Base-by-base conservation (phyloP, 2,888 invertebrate species). In the Erpobdella octoculata region DNA sequence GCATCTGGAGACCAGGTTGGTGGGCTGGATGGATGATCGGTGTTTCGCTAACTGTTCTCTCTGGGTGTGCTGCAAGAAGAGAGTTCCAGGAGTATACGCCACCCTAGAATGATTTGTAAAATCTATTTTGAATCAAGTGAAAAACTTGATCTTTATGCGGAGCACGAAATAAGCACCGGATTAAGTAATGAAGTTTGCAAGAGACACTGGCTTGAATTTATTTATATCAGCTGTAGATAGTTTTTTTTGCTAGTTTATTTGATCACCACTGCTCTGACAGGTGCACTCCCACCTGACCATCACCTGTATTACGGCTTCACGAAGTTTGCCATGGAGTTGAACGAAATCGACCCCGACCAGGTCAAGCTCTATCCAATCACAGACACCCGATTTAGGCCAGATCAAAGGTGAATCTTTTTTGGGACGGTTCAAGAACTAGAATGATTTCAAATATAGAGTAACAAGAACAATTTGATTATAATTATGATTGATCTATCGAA, bases 221-320 rank as follows among this genome's bases (percentile, higher is more conserved):
- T 5, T 53, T n/a, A 18, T 53, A 25, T 5, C 5, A n/a, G 21
- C 18, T 46, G 46, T 46, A n/a, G 46, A n/a, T 46, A 5, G 46
- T 46, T 46, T 3, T 46, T 46, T 18, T 46, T 41, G 9, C 18
- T 41, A 41, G 41, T 41, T n/a, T n/a, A 41, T 41, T 9, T 41
- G 18, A 41, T 41, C 41, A 41, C 9, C 41, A 12, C 18, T 41
- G 41, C 41, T 12, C 53, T 74, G 74, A 18, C 75, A 82, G 89
- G 90, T 64, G 88, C 90, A 1, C 88, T 91, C 88, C 91, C 91
- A 0, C 89, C 90, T 21, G 89, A 91, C 76, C 88, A 89, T 82
- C 89, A 90, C 79, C 79, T 88, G 72, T 91, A 90, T 84, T 91
- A 91, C 83, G 91, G 91, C 3, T 91, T 91, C 85, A 90, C 91